Conservation (phyloP, 1,140 invertebrate genomes). For the Drosophila lini region DNA sequence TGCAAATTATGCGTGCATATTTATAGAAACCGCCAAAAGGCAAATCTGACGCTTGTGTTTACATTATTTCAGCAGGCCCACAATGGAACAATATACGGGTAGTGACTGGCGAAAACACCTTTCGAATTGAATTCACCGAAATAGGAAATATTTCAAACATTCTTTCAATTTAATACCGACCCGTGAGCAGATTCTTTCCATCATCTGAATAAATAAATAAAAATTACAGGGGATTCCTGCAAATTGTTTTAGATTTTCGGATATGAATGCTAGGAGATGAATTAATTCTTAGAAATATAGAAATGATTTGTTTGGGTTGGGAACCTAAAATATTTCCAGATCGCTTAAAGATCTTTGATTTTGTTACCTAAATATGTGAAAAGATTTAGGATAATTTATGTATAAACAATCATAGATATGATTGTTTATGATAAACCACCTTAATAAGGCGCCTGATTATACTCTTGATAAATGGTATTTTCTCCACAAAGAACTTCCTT, state of each 20-base stretch:
- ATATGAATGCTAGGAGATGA: not conserved
- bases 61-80: constrained; percentile 31
- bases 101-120: constrained; percentile 31
- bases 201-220: constrained; percentile 11
- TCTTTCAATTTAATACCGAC: not conserved
- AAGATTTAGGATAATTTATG: not conserved
- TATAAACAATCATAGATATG: too few relatives aligned
- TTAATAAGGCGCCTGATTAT: not conserved
- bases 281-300: not conserved
- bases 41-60: constrained; percentile 26
- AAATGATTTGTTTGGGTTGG: not conserved
- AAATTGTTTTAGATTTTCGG: not conserved
- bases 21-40: constrained; percentile 28
- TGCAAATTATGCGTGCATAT: constrained; percentile 40
- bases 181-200: constrained; percentile 10
- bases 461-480: not conserved
- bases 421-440: too few relatives aligned
- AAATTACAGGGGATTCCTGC: constrained; percentile 16
- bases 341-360: not conserved
- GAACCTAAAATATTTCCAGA: not conserved
- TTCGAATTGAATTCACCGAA: constrained; percentile 26
- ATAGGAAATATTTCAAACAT: constrained; percentile 25
- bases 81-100: constrained; percentile 32
- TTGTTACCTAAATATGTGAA: too few relatives aligned
- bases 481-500: not conserved